Conservation (phyloP, 2,888 invertebrate genomes). For the Diarsia dahlii region DNA sequence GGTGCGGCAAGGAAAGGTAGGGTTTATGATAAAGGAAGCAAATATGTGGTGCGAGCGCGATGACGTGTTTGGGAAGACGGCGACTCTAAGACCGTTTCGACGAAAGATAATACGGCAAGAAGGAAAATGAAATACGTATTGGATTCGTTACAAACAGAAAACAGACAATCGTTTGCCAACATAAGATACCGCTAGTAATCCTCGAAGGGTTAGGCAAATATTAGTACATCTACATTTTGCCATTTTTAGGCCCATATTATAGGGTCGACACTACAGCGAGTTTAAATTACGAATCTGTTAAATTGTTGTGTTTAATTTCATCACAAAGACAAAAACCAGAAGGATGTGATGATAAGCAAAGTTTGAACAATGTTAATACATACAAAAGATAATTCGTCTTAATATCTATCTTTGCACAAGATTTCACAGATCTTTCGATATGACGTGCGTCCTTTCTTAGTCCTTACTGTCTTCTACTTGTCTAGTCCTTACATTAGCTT, state of each 20-base stretch:
- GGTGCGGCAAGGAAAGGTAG: slow-evolving; percentile 12
- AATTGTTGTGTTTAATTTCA: slow-evolving; percentile 1
- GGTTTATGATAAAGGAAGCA: slow-evolving; percentile 19
- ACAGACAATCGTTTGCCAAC: no score
- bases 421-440: background rate
- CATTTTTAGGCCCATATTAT: background rate
- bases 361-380: background rate
- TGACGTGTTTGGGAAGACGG: slow-evolving; percentile 25
- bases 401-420: background rate
- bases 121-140: background rate
- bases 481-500: background rate
- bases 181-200: background rate
- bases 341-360: background rate
- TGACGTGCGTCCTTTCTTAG: background rate
- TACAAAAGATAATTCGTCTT: background rate
- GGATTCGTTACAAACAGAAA: background rate
- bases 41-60: slow-evolving; percentile 23
- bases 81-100: background rate
- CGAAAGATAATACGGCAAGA: background rate
- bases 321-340: background rate
- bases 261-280: background rate
- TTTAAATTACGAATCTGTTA: background rate
- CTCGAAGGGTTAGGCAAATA: background rate
- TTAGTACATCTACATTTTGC: background rate
- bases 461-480: slow-evolving; percentile 1